phyloP scores from a whole-genome alignment of 2,888 invertebrate genomes.

The Ethmia dodecea region DNA sequence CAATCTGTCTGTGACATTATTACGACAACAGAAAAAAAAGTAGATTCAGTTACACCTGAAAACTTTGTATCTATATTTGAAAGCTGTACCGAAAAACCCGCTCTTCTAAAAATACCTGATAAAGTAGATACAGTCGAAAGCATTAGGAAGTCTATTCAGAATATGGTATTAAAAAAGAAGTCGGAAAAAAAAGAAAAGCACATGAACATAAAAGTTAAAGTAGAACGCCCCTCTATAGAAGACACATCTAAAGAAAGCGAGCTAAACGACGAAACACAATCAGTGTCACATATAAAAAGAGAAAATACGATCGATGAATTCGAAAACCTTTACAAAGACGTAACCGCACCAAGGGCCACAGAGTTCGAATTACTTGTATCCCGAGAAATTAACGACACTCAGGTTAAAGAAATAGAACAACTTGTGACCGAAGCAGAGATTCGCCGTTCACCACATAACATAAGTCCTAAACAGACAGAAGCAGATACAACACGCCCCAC shows the following conservation, averaged over 20 bases:
- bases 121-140: no score
- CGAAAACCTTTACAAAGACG: constrained; percentile 57
- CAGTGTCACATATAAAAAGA: constrained; percentile 2
- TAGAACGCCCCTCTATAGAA: neutral
- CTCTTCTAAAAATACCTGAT: no score
- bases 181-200: neutral
- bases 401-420: neutral
- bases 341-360: constrained; percentile 47
- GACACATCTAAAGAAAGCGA: neutral
- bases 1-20: no score
- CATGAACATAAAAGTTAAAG: neutral
- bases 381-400: constrained; percentile 23
- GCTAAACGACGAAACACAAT: constrained; percentile 3
- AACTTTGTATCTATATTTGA: no score
- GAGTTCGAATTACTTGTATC: constrained; percentile 53
- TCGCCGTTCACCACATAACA: no score
- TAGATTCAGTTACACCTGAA: no score
- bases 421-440: no score
- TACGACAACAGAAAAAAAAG: no score
- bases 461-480: no score
- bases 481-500: no score
- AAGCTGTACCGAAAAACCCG: no score
- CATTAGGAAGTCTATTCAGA: neutral
- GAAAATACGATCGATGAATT: constrained; percentile 53
- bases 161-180: constrained; percentile 4